Conservation (phyloP, 2,888 invertebrate genomes). For the Helicoverpa assulta region DNA sequence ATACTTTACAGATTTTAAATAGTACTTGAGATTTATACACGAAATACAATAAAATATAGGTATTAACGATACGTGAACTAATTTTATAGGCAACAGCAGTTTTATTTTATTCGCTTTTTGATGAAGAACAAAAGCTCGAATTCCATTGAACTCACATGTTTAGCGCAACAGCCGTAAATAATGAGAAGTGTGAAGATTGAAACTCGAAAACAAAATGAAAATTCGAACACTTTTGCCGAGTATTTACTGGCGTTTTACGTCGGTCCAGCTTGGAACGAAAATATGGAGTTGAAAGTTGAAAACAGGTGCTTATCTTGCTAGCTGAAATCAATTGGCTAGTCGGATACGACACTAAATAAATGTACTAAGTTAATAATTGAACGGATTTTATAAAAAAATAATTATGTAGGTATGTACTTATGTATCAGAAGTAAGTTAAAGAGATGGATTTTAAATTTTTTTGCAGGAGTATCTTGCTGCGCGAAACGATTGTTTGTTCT, state of each 20-base stretch:
- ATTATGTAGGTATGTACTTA: no score
- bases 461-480: no score
- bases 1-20: neutral
- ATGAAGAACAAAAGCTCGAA: slow-evolving; percentile 24
- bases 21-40: neutral
- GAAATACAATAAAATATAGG: neutral
- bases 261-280: slow-evolving; percentile 33
- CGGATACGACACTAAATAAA: no score
- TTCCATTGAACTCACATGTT: slow-evolving; percentile 38
- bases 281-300: slow-evolving; percentile 21
- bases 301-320: slow-evolving; percentile 41
- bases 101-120: slow-evolving; percentile 10
- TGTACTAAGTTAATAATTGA: no score
- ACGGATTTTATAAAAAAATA: no score
- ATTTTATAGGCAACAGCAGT: neutral
- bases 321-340: slow-evolving; percentile 18
- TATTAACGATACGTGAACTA: neutral
- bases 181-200: slow-evolving; percentile 41
- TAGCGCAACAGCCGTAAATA: slow-evolving; percentile 35
- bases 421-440: no score
- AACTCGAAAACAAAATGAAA: slow-evolving; percentile 52
- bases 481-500: no score
- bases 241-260: slow-evolving; percentile 43
- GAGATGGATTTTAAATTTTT: no score
- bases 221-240: slow-evolving; percentile 45